Evolutionary conservation across 2,888 invertebrate genomes (phyloP), one percentile per base, ranked within the genome.

Genomic region (Gibbula magus): DNA sequence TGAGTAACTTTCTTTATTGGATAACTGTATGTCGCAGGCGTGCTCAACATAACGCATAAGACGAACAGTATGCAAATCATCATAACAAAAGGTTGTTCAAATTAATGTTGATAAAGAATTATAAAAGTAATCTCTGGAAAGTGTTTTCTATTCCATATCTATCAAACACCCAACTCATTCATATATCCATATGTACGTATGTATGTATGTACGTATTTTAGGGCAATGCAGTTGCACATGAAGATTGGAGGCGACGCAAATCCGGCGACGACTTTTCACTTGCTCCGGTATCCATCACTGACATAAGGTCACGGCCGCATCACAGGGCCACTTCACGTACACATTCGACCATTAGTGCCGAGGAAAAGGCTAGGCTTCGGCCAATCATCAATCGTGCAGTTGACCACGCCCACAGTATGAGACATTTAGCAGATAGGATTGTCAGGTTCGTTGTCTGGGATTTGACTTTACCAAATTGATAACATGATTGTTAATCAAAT

Each of bases 351-450:
- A 35, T 74, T 32, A 66, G 29, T 22, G 20, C 75, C 10, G 74
- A 25, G 2, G 80, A 80, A 66, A 74, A 66, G 25, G 39, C 45
- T 7, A 56, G 77, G 13, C 70, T 80, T 18, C 61, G 53, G 13
- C 74, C 77, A 61, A 66, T 78, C 77, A 77, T 80, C 39, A 54
- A 74, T 29, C 74, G 67, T 5, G 10, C 75, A 25, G 54, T 52
- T 8, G 45, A 39, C 2, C 77, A 80, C 29, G 80, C 80, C 54
- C 56, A 29, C 3, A 51, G 75, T 10, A 66, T 74, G 32, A 56
- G 77, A n/a, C 29, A 25, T 18, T 29, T 54, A 4, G 80, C 80
- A 2, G 20, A 18, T 2, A 45, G 39, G 32, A 32, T 75, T 3
- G 74, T 74, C 20, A 80, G 80, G 80, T 75, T 45, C 45, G 45